These are phyloP conservation scores for Phoenicopterus ruber DNA, from an alignment of 2,113 vertebrate species.

Conservation along the genomic window DNA sequence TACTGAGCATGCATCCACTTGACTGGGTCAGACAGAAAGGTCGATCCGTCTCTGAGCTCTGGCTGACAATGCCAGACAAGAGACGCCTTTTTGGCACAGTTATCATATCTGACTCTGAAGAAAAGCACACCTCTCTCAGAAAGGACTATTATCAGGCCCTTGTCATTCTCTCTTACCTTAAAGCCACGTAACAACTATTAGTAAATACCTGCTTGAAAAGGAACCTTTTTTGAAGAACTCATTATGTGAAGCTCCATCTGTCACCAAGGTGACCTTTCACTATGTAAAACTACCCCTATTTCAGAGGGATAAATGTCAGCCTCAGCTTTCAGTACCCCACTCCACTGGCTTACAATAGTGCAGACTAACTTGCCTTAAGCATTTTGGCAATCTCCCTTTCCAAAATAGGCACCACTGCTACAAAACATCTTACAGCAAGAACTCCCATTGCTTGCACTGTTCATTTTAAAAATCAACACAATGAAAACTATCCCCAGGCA, in stretches of 20 bases:
- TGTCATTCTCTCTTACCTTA: neutral
- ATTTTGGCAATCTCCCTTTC: neutral
- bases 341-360: neutral
- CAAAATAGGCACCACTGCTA: neutral
- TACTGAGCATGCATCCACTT: neutral
- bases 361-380: neutral
- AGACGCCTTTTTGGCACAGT: neutral
- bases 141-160: neutral
- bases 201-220: neutral
- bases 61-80: neutral
- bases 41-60: fast-evolving
- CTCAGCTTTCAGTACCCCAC: neutral
- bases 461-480: neutral
- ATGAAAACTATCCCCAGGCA: neutral
- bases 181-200: neutral
- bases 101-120: neutral
- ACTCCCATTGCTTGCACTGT: neutral
- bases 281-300: neutral
- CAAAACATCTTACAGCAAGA: neutral
- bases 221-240: neutral
- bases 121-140: neutral
- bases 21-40: neutral
- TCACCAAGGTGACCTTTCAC: neutral
- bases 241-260: neutral
- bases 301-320: neutral